Conservation (phyloP, 2,797 vertebrate species). For the Tamandua tetradactyla region DNA sequence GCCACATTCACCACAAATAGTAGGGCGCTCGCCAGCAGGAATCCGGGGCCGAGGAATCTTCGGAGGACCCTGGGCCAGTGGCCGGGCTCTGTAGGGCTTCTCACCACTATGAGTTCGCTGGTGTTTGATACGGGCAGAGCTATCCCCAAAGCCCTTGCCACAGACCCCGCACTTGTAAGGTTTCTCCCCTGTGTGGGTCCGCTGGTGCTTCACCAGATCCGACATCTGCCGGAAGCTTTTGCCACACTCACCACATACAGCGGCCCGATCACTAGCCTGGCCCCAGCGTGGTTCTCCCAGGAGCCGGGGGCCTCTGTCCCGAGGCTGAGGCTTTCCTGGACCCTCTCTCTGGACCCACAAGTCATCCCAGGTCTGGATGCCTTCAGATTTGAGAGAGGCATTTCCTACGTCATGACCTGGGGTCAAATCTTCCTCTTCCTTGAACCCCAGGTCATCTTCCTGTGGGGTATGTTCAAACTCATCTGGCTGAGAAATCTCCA, state of each 20-base stretch:
- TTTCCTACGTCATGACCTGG: conserved; percentile 57
- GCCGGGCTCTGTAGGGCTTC: conserved; percentile 77
- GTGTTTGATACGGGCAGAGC: conserved; percentile 82
- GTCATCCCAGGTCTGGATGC: conserved; percentile 74
- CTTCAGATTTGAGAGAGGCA: conserved; percentile 69
- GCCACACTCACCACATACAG: conserved; percentile 74
- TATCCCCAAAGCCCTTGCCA: conserved; percentile 82
- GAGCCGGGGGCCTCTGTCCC: conserved; percentile 36
- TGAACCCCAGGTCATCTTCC: conserved; percentile 71
- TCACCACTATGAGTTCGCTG: conserved; percentile 81
- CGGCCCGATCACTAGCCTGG: conserved; percentile 67
- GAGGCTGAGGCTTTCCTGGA: conserved; percentile 60
- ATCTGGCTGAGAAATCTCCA: conserved; percentile 43
- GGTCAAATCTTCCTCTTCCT: conserved; percentile 68
- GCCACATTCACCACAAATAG: conserved; percentile 81
- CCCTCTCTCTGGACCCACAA: conserved; percentile 72
- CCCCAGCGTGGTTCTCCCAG: conserved; percentile 68
- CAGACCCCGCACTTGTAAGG: conserved; percentile 80
- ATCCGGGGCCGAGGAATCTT: conserved; percentile 78
- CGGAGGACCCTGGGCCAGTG: conserved; percentile 65
- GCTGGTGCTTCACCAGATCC: conserved; percentile 79
- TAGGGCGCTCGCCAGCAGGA: conserved; percentile 82
- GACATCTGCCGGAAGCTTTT: conserved; percentile 80
- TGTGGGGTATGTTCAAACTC: conserved; percentile 64
- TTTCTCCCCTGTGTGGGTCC: conserved; percentile 79